These are phyloP conservation scores for Melanchra persicariae DNA, from an alignment of 2,888 invertebrate species.

Conservation along the genomic window DNA sequence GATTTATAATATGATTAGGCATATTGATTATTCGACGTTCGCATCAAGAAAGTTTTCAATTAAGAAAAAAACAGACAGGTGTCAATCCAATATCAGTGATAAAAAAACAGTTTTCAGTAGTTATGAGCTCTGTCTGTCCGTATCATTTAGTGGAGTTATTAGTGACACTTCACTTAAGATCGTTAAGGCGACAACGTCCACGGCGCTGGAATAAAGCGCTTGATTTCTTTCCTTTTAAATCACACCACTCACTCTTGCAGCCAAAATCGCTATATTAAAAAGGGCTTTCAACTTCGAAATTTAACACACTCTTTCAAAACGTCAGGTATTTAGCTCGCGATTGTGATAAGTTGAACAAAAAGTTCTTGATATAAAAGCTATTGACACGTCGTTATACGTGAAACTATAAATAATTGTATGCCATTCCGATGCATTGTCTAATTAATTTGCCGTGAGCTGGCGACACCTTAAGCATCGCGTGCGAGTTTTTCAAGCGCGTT, in stretches of 20 bases:
- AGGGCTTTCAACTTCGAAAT: slow-evolving; percentile 38
- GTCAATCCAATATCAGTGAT: slow-evolving; percentile 55
- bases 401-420: slow-evolving; percentile 56
- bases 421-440: slow-evolving; percentile 61
- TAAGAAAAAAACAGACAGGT: slow-evolving; percentile 56
- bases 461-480: slow-evolving; percentile 72
- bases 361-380: slow-evolving; percentile 41
- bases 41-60: slow-evolving; percentile 46
- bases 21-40: slow-evolving; percentile 16
- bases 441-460: slow-evolving; percentile 61
- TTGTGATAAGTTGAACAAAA: slow-evolving; percentile 45
- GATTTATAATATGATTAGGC: slow-evolving; percentile 10
- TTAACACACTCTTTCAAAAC: slow-evolving; percentile 41
- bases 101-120: slow-evolving; percentile 60
- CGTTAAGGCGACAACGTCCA: slow-evolving; percentile 58
- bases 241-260: slow-evolving; percentile 40
- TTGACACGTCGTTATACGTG: slow-evolving; percentile 46
- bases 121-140: slow-evolving; percentile 45
- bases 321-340: slow-evolving; percentile 25
- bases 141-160: slow-evolving; percentile 53
- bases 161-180: slow-evolving; percentile 67
- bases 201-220: slow-evolving; percentile 26
- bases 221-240: slow-evolving; percentile 41
- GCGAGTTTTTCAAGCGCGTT: slow-evolving; percentile 66
- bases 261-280: slow-evolving; percentile 40